Percentiles rank a stretch among this genome's conserved stretches.
Evolutionary conservation across 1,140 invertebrate species (phyloP).

Genomic region (Penaeus japonicus): DNA sequence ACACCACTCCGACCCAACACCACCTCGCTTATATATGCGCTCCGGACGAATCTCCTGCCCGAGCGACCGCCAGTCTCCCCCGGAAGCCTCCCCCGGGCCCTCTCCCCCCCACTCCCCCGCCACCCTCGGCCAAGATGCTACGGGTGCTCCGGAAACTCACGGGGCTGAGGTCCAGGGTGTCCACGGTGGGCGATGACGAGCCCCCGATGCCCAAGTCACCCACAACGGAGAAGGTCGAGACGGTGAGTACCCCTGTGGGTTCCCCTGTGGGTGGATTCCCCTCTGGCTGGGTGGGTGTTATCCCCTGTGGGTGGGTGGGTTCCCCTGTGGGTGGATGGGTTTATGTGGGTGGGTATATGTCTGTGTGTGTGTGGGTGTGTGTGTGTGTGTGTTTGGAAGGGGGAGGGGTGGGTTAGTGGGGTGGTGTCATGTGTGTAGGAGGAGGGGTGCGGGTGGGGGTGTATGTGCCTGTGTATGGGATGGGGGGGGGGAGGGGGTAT

Average conservation of each 20-base stretch:
- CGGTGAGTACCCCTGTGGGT: constrained; percentile 15
- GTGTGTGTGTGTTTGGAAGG: too few relatives aligned
- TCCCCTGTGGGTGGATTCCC: not conserved
- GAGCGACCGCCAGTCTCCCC: not conserved
- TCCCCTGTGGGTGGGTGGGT: not conserved
- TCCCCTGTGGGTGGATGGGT: not conserved
- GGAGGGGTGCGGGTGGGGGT: too few relatives aligned
- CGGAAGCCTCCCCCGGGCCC: not conserved
- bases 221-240: constrained; percentile 51
- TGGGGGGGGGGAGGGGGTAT: too few relatives aligned
- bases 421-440: too few relatives aligned
- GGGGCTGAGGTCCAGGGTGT: constrained; percentile 43
- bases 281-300: not conserved
- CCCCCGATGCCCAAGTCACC: constrained; percentile 51
- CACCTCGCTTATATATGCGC: too few relatives aligned
- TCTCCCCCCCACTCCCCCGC: not conserved
- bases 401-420: too few relatives aligned
- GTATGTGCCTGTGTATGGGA: too few relatives aligned
- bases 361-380: too few relatives aligned
- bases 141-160: constrained; percentile 45
- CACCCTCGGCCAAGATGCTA: constrained; percentile 18
- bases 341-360: not conserved
- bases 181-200: constrained; percentile 42
- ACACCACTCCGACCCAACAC: too few relatives aligned
- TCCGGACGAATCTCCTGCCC: not conserved